Evolutionary conservation across 2,797 vertebrate genomes (phyloP).

Genomic region (Alectoris magna): DNA sequence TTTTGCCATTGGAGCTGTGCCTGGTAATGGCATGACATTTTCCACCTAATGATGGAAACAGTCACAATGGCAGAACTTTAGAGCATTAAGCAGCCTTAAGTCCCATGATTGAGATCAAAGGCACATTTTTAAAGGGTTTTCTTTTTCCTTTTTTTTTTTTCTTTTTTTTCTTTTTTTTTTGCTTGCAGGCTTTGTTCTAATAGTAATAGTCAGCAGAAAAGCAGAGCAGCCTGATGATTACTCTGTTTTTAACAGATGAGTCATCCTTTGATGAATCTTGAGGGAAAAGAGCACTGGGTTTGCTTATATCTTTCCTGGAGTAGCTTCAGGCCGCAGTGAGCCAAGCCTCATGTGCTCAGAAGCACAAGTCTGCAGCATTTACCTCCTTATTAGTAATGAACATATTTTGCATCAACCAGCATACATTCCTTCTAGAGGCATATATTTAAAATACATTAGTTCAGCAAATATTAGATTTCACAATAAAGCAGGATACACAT

Average conservation of each 20-base stretch:
- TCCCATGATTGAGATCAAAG: conserved; percentile 36
- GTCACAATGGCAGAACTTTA: conserved; percentile 17
- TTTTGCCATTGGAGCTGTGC: background rate
- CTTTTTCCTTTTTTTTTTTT: too few relatives aligned
- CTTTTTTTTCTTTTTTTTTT: background rate
- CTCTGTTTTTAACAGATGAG: conserved; percentile 64
- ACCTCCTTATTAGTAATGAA: conserved; percentile 1
- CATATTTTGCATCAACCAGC: conserved; percentile 11
- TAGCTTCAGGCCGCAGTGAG: conserved; percentile 53
- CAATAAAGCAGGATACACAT: background rate
- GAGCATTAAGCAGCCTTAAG: background rate
- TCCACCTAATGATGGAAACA: background rate
- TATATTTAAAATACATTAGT: conserved; percentile 32
- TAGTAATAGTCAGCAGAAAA: conserved; percentile 64
- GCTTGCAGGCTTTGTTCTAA: conserved; percentile 31
- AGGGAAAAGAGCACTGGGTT: conserved; percentile 52
- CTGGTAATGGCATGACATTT: background rate
- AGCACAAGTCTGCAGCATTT: background rate
- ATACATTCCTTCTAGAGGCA: conserved; percentile 34
- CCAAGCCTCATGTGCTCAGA: conserved; percentile 9
- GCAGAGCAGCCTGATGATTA: conserved; percentile 50
- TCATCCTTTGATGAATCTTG: conserved; percentile 55
- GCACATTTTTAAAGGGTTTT: background rate
- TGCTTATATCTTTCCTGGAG: conserved; percentile 55
- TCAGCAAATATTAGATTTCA: conserved; percentile 18